Base-by-base conservation (phyloP, 92 coral and sea anemone species). In the Diadumene lineata region DNA sequence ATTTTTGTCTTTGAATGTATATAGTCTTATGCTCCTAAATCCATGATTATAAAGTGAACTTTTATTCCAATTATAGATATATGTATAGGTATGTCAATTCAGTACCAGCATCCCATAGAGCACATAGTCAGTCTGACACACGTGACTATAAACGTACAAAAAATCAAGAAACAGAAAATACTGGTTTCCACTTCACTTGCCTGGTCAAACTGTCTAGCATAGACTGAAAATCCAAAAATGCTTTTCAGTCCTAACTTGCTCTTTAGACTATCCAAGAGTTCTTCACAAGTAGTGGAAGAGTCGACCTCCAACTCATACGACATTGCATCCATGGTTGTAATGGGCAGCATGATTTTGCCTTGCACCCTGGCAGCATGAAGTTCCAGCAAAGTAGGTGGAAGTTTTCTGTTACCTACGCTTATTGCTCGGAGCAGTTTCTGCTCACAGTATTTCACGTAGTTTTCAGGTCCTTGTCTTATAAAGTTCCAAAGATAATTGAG, bases 161-260 rank as follows among this genome's bases (percentile, higher is more conserved):
- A n/a, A n/a, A n/a, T n/a, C n/a, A n/a, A n/a, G n/a, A n/a, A n/a
- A n/a, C n/a, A n/a, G n/a, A n/a, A n/a, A n/a, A n/a, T n/a, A n/a
- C n/a, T n/a, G n/a, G n/a, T n/a, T n/a, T n/a, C n/a, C n/a, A n/a
- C n/a, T n/a, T 8, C 21, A 43, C 17, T 61, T 73, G 88, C 98
- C 89, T 93, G 90, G 23, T 84, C 91, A 48, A 87, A 56, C 19
- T 82, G 64, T 31, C 75, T 82, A 43, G 89, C 86, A 56, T 76
- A 92, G 28, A 93, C 85, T 15, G 97, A 92, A 80, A 90, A 93
- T 21, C 98, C 98, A 56, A 84, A 80, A 55, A 79, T 66, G 64
- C 72, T 82, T 66, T 79, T 85, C 66, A 83, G 0, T 19, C 90
- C 92, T n/a, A 85, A 50, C 70, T 83, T 81, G 44, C 79, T 71